phyloP scores from a whole-genome alignment of 1,140 invertebrate genomes.

The Eriosoma lanigerum region DNA sequence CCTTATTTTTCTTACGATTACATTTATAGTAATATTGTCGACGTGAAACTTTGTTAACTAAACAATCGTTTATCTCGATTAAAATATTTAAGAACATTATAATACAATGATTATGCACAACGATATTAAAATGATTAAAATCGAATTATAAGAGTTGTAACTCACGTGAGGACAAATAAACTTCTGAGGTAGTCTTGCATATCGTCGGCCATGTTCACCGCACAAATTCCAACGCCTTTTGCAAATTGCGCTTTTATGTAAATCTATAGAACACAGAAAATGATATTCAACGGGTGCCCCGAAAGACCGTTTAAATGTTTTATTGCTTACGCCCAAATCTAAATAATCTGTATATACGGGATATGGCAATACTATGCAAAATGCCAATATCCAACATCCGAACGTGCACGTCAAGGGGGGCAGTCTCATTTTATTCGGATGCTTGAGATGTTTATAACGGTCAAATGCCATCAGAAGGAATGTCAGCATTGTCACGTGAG shows the following conservation, averaged over 20 bases:
- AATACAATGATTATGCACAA: too few species aligned
- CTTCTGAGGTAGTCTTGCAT: conserved; percentile 68
- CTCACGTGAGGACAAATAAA: conserved; percentile 67
- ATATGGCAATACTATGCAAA: conserved; percentile 72
- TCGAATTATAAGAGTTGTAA: too few species aligned
- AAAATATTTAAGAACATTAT: too few species aligned
- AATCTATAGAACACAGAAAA: conserved; percentile 59
- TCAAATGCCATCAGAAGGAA: conserved; percentile 71
- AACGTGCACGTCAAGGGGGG: conserved; percentile 69
- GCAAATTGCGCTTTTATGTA: conserved; percentile 59
- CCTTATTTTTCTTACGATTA: too few species aligned
- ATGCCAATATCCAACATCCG: conserved; percentile 69
- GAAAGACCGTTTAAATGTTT: neutral
- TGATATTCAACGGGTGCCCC: neutral
- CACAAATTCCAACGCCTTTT: conserved; percentile 64
- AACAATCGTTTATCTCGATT: too few species aligned
- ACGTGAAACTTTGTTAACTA: too few species aligned
- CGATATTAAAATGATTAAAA: too few species aligned
- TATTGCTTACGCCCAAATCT: conserved; percentile 52
- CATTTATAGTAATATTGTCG: too few species aligned
- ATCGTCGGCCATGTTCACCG: conserved; percentile 65
- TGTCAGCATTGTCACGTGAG: conserved; percentile 71
- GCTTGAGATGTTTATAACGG: conserved; percentile 66
- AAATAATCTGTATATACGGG: conserved; percentile 64
- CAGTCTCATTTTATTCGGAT: conserved; percentile 67